phyloP scores from a whole-genome alignment of 2,797 vertebrate genomes.

The Oreortyx pictus region DNA sequence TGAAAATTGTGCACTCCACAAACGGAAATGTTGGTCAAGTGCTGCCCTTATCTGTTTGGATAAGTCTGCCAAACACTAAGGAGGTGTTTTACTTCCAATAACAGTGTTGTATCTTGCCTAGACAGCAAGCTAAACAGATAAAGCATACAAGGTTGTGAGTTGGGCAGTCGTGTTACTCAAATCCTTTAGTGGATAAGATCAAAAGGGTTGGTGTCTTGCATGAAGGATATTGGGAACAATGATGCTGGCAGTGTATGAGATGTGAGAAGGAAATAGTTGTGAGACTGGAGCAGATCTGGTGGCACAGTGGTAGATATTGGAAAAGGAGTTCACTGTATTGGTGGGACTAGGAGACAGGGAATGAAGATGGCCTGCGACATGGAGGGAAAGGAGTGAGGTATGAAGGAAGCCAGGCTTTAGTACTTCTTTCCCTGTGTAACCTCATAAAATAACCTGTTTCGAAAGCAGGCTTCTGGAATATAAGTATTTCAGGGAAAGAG shows the following conservation, averaged over 20 bases:
- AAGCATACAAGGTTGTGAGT: background rate
- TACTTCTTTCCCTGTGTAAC: background rate
- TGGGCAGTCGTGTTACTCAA: background rate
- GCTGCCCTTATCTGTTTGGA: background rate
- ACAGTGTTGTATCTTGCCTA: background rate
- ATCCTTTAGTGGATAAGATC: background rate
- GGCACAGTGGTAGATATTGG: fast-evolving
- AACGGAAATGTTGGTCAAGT: background rate
- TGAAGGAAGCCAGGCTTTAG: background rate
- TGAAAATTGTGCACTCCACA: background rate
- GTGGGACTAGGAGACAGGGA: background rate
- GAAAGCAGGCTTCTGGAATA: background rate
- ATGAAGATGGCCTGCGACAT: background rate
- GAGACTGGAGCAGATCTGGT: background rate
- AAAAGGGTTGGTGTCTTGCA: background rate
- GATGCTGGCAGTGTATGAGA: background rate
- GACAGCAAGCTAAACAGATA: background rate
- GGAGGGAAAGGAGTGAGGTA: background rate
- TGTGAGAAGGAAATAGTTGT: background rate
- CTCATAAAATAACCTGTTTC: background rate
- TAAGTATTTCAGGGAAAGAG: background rate
- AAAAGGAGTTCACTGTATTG: background rate
- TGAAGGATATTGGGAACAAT: background rate
- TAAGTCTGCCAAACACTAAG: background rate
- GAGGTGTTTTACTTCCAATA: background rate